Evolutionary conservation across 2,797 vertebrate species (phyloP).

Genomic region (Tolypeutes matacus): DNA sequence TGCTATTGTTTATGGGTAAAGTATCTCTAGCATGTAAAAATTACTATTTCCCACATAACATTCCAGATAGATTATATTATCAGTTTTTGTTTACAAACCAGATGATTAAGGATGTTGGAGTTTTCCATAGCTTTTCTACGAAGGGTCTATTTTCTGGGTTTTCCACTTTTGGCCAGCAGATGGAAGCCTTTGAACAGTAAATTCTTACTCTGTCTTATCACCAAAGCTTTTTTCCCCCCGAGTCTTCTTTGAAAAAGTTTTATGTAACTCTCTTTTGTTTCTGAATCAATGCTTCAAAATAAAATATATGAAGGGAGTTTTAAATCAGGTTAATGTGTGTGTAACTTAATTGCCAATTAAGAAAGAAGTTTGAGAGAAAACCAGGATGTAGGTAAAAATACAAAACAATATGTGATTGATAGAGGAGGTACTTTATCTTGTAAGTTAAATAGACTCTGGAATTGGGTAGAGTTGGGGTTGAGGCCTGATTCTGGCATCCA

Average conservation of each 20-base stretch:
- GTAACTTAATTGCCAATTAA: slow-evolving; percentile 34
- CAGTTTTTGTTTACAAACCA: slow-evolving; percentile 21
- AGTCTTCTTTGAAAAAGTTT: slow-evolving; percentile 6
- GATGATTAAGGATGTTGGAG: neutral
- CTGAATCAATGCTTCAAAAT: slow-evolving; percentile 60
- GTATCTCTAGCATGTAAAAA: neutral
- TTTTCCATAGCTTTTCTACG: neutral
- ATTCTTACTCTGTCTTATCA: slow-evolving; percentile 10
- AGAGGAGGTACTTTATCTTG: neutral
- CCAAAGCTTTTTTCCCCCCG: neutral
- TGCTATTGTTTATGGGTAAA: neutral
- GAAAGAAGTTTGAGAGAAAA: slow-evolving; percentile 45
- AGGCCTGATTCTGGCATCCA: neutral
- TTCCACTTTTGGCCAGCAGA: slow-evolving; percentile 63
- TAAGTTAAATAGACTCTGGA: slow-evolving; percentile 12
- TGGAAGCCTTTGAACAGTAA: slow-evolving; percentile 68
- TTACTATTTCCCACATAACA: neutral
- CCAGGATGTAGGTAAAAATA: neutral
- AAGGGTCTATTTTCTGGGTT: neutral
- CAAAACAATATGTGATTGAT: neutral
- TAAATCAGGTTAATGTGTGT: neutral
- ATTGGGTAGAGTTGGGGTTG: neutral
- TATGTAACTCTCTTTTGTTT: slow-evolving; percentile 60
- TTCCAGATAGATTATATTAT: neutral
- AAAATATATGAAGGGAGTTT: neutral